These are phyloP conservation scores for Oceanodroma tethys DNA, from an alignment of 2,113 vertebrate genomes.

Conservation along the genomic window DNA sequence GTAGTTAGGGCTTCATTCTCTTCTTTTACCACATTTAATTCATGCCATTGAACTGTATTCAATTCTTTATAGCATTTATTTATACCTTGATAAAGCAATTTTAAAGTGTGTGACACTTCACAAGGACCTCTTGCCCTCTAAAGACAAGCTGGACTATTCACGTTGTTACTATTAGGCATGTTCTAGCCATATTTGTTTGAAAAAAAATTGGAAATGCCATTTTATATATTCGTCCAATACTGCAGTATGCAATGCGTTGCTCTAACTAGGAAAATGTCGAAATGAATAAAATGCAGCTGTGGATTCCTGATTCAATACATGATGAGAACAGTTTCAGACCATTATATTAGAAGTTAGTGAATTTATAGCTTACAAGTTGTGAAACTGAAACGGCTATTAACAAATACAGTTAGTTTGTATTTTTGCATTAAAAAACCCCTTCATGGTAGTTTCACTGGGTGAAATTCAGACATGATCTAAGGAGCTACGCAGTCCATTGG, in stretches of 20 bases:
- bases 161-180: not conserved
- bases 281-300: not conserved
- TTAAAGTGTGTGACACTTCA: not conserved
- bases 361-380: not conserved
- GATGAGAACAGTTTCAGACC: constrained; percentile 21
- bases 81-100: not conserved
- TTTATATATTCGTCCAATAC: constrained; percentile 31
- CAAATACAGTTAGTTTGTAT: not conserved
- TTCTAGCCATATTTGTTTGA: not conserved
- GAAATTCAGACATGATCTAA: not conserved
- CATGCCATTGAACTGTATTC: not conserved
- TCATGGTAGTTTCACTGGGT: not conserved
- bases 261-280: constrained; percentile 54
- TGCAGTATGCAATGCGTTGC: constrained; percentile 14
- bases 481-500: not conserved
- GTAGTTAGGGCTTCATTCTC: not conserved
- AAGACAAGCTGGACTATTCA: not conserved
- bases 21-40: not conserved
- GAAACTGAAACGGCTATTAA: not conserved
- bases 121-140: not conserved
- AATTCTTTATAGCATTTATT: not conserved
- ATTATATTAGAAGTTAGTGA: constrained; percentile 20
- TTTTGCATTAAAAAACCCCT: not conserved
- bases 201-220: constrained; percentile 29
- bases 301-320: constrained; percentile 18